These are phyloP conservation scores for Rhegmatorhina hoffmannsi DNA, from an alignment of 2,113 vertebrate species.

Conservation along the genomic window DNA sequence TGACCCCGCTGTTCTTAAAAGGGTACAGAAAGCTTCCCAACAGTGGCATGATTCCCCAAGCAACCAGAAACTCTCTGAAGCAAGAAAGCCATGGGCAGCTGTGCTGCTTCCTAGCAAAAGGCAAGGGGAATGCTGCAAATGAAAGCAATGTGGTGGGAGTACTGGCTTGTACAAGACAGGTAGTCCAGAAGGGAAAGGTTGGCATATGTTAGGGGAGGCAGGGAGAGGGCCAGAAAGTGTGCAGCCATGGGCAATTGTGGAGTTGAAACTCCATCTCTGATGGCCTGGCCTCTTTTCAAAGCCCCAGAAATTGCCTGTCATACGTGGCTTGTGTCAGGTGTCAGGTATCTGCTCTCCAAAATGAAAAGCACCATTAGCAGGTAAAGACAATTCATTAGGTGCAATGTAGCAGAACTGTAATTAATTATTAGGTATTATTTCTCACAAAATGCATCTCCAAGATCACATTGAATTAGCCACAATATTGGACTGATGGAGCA, in stretches of 20 bases:
- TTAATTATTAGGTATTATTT: slow-evolving; percentile 58
- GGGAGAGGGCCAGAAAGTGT: not conserved
- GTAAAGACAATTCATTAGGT: slow-evolving; percentile 35
- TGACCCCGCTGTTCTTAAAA: not conserved
- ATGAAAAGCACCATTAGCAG: slow-evolving; percentile 13
- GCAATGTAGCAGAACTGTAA: slow-evolving; percentile 42
- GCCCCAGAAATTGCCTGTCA: not conserved
- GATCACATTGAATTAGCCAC: slow-evolving; percentile 33
- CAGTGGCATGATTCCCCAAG: not conserved
- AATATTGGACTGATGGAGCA: slow-evolving; percentile 43
- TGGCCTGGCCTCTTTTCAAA: slow-evolving; percentile 5
- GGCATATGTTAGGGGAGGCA: not conserved
- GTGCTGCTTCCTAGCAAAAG: not conserved
- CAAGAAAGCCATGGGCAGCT: not conserved
- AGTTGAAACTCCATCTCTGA: not conserved
- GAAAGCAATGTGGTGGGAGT: not conserved
- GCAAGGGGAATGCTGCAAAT: not conserved
- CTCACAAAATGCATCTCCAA: slow-evolving; percentile 2
- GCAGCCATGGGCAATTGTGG: not conserved
- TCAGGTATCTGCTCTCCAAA: not conserved
- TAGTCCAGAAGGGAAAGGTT: not conserved
- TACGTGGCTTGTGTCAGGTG: not conserved
- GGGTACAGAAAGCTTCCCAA: not conserved
- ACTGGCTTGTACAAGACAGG: not conserved
- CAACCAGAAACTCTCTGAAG: not conserved